Conservation (phyloP, 2,113 vertebrate genomes). For the Gracilinanus agilis region DNA sequence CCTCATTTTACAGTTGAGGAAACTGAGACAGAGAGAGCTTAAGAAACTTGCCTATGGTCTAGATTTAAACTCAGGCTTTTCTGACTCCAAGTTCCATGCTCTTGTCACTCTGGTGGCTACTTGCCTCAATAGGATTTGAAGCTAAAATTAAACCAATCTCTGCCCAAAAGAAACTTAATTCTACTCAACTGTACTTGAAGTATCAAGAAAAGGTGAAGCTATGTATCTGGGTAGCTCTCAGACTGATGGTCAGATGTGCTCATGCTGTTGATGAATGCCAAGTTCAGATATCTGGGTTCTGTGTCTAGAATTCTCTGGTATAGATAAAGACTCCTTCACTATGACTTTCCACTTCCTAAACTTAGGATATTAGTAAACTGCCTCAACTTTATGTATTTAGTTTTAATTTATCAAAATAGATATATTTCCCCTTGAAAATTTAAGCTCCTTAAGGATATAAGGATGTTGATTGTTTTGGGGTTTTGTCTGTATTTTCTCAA, state of each 20-base stretch:
- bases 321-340: not conserved
- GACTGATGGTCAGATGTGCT: not conserved
- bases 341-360: not conserved
- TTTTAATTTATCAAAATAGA: not conserved
- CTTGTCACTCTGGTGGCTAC: not conserved
- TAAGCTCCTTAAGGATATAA: not conserved
- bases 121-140: not conserved
- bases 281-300: not conserved
- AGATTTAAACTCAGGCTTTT: not conserved
- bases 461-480: too few relatives aligned
- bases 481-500: not conserved
- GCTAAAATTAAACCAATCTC: not conserved
- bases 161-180: not conserved
- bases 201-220: not conserved
- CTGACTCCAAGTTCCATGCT: not conserved
- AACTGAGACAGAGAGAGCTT: too few relatives aligned
- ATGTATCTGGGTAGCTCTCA: not conserved
- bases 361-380: not conserved
- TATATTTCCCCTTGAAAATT: not conserved
- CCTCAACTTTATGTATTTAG: not conserved
- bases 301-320: not conserved
- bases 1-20: too few relatives aligned
- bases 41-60: not conserved
- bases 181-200: not conserved
- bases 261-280: not conserved